Evolutionary conservation across 2,888 invertebrate genomes (phyloP), one percentile per base, ranked within the genome.

Genomic region (Drosophila siamana): DNA sequence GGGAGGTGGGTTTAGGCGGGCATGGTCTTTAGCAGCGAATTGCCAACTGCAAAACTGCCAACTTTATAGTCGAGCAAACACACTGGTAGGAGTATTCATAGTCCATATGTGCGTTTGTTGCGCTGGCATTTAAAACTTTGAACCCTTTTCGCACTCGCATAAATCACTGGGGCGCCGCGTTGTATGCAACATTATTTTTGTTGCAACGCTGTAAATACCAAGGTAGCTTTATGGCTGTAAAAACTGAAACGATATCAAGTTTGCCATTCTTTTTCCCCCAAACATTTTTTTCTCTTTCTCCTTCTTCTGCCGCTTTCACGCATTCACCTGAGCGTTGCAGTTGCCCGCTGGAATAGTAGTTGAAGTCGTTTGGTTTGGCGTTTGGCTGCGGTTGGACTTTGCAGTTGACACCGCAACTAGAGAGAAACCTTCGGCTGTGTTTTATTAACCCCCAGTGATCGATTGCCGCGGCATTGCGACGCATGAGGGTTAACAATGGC

Each of bases 381-480:
- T 38, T 40, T 15, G 28, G 40, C 11, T 59, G 40, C 40, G 57
- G 38, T 59, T 52, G 57, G 60, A 61, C 60, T 54, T 46, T 50
- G 57, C n/a, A 50, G 69, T 61, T 72, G 69, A 60, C 59, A 38
- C 28, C 51, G 33, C 65, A 51, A 41, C 62, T 47, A 50, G 47
- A 33, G 47, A 33, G 33, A 63, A 61, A 55, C 57, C 56, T 67
- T 69, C 46, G 59, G 54, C 62, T 73, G 79, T 73, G 61, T 69
- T 80, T 78, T 76, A 79, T 79, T 80, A 79, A 71, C 77, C 80
- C 76, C 70, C 61, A 48, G 77, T 79, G 78, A 80, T 77, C 80
- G 74, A 79, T 80, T 70, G 77, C 70, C 63, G 55, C 62, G 69
- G 76, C 75, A 75, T 67, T 76, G 59, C 68, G 70, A 41, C 65